These are phyloP conservation scores for Taphrorychus bicolor DNA, from an alignment of 2,888 invertebrate species.

Conservation along the genomic window DNA sequence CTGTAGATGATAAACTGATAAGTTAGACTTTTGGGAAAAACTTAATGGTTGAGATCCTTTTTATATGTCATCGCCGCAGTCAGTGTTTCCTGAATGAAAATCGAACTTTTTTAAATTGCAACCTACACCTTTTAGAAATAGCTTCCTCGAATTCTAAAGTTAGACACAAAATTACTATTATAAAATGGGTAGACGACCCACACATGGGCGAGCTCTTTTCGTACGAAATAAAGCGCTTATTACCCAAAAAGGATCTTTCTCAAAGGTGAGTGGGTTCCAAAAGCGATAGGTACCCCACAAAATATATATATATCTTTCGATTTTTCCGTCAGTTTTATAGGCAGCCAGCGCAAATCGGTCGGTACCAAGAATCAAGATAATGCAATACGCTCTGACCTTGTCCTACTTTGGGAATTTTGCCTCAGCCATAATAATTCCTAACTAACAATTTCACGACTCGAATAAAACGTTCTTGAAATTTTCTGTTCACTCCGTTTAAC, in stretches of 20 bases:
- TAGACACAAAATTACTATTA: no score
- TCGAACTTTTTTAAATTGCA: no score
- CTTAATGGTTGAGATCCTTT: no score
- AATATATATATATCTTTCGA: neutral
- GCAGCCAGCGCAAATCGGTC: neutral
- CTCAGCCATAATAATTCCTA: conserved; percentile 48
- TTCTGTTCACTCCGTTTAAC: conserved; percentile 24
- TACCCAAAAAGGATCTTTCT: neutral
- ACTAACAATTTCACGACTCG: conserved; percentile 36
- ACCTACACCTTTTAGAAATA: no score
- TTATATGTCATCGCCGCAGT: no score
- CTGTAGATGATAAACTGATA: no score
- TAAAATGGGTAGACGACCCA: no score
- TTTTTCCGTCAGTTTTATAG: neutral
- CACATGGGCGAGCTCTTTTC: neutral
- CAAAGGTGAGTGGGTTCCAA: neutral
- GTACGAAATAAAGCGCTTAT: neutral
- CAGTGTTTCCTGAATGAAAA: no score
- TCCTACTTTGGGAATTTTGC: conserved; percentile 53
- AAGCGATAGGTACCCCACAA: neutral
- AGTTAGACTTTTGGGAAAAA: no score
- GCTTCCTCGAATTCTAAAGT: no score
- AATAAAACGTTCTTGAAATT: conserved; percentile 39
- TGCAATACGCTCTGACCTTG: conserved; percentile 50
- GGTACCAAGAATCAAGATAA: conserved; percentile 41